Evolutionary conservation across 2,888 invertebrate genomes (phyloP), one percentile per base, ranked within the genome.

Genomic region (Scaptomyza tumidula): DNA sequence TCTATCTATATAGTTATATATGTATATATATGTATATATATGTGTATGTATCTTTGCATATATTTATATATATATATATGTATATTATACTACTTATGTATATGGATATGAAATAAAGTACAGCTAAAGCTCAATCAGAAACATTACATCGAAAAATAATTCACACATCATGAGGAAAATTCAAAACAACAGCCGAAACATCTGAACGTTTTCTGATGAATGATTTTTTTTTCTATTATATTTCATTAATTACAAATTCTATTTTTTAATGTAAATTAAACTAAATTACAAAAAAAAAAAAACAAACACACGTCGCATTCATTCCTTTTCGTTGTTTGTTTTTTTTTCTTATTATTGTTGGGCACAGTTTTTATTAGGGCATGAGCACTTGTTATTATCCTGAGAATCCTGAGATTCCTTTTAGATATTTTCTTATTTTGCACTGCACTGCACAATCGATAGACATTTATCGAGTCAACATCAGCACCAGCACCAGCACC

Each of bases 171-270:
- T 65, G 64, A 73, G 65, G 66, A 72, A 19, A 19, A 85, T 73
- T 78, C 75, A 72, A 41, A 71, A 69, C 86, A 77, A 68, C 75
- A 86, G 53, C 80, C 55, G 19, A 61, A 86, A 83, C 75, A 88
- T 84, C 80, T 78, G 88, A 88, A 78, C 66, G 56, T 46, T 71
- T 46, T 71, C 83, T 86, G 78, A 83, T 86, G 80, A 74, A 80
- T 85, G 82, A 73, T 84, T 86, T 71, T 33, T 33, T 46, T 60
- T 56, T 75, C 78, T 69, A 72, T 68, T 84, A 75, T 84, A 88
- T 86, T 80, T 86, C 78, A 88, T 86, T 88, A 89, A 87, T 87
- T 90, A 90, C 84, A 89, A 90, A 90, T 88, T 91, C 88, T 89
- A 90, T 90, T 89, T 91, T 90, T 90, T 88, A 85, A 89, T 89